Evolutionary conservation across 2,888 invertebrate genomes (phyloP), one percentile per base, ranked within the genome.

Genomic region (Colletes collaris): DNA sequence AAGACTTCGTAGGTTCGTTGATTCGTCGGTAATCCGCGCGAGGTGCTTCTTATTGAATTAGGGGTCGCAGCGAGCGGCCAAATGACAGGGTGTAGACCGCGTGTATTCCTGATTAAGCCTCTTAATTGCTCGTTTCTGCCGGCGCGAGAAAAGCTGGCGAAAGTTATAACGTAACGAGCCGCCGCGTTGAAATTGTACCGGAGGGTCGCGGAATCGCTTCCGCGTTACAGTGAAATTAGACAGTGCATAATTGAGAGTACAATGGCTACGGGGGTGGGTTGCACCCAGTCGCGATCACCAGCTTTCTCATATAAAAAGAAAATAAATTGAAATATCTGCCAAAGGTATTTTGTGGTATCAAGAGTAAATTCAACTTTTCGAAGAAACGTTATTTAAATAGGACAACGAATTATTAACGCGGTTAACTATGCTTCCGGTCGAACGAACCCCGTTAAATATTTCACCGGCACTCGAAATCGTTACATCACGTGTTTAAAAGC

Each of bases 41-140:
- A 65, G 62, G 72, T 56, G 58, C 56, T 68, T 59, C 75, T 83
- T 78, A 74, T 76, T 82, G 84, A 68, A 86, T 85, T 78, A 85
- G 78, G 77, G 67, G 49, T 58, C 81, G 64, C 76, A 76, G 76
- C 81, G 58, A 81, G 81, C 66, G 81, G 66, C 59, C 81, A 52
- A 79, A 73, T 46, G 76, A 72, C 76, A 52, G 60, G 49, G 37
- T 52, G 37, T 60, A 55, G 46, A 68, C 81, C 71, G 64, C 74
- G 79, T 55, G 60, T 75, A 71, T 68, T 64, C 69, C 70, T 66
- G 70, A 80, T 81, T 86, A 83, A 78, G 81, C 80, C 50, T 69
- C 73, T 72, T 76, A 81, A 81, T 81, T 76, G 72, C 73, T 73
- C 73, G 70, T 77, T 77, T 62, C 77, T 60, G 59, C 44, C 49